Evolutionary conservation across 2,888 invertebrate genomes (phyloP).

Genomic region (Drosophila nr. fundita): DNA sequence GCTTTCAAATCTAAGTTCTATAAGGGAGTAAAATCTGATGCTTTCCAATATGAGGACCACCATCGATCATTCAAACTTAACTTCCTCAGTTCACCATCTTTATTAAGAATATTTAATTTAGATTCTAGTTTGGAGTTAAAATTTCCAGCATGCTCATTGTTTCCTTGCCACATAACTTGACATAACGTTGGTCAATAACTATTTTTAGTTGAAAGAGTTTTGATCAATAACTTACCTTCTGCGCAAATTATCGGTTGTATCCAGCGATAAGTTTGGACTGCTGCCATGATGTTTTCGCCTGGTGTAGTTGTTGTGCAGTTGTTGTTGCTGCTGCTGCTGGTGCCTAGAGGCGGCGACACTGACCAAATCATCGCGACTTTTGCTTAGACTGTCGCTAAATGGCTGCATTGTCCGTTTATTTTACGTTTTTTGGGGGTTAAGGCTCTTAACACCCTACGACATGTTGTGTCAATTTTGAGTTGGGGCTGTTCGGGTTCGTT

Average conservation of each 20-base stretch:
- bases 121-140: not conserved
- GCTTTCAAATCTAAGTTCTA: not conserved
- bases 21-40: not conserved
- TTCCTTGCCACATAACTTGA: not conserved
- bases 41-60: not conserved
- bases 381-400: slow-evolving; percentile 82
- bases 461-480: slow-evolving; percentile 46
- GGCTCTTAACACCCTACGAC: slow-evolving; percentile 57
- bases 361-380: slow-evolving; percentile 84
- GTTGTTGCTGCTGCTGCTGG: slow-evolving; percentile 64
- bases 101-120: not conserved
- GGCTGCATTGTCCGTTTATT: slow-evolving; percentile 82
- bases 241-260: slow-evolving; percentile 83
- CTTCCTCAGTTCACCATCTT: not conserved
- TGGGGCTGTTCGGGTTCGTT: slow-evolving; percentile 22
- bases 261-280: slow-evolving; percentile 81
- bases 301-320: slow-evolving; percentile 66
- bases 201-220: not conserved
- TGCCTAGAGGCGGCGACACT: slow-evolving; percentile 72
- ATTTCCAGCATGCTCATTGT: not conserved
- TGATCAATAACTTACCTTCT: slow-evolving; percentile 76
- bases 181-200: slow-evolving; percentile 44
- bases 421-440: slow-evolving; percentile 13
- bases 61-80: not conserved
- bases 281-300: slow-evolving; percentile 78